Conservation (phyloP, 2,888 invertebrate species). For the Amblyjoppa proteus region DNA sequence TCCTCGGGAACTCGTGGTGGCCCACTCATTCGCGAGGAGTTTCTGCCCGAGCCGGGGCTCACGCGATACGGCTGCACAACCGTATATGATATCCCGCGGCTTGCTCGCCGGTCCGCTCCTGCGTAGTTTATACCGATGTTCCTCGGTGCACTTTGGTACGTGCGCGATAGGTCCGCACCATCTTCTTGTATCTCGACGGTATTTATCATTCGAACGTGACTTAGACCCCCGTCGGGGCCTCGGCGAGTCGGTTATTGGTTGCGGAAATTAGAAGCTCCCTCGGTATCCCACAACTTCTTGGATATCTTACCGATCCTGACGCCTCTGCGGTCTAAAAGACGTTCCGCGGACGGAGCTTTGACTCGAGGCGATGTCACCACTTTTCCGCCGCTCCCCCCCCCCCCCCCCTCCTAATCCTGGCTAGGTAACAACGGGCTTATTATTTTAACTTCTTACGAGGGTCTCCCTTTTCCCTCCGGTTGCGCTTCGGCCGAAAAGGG, state of each 20-base stretch:
- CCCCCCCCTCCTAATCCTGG: no score
- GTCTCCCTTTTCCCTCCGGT: not conserved
- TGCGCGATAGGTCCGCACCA: conserved; percentile 51
- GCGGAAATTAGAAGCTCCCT: conserved; percentile 47
- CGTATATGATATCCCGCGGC: not conserved
- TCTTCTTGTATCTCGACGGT: conserved; percentile 68
- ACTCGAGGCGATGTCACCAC: not conserved
- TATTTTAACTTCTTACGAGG: conserved; percentile 21
- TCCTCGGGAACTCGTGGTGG: conserved; percentile 37
- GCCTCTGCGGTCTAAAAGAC: not conserved
- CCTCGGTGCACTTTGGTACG: conserved; percentile 35
- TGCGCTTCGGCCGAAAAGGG: conserved; percentile 3
- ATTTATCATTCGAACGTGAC: conserved; percentile 79
- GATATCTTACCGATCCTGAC: not conserved
- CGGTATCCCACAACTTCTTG: conserved; percentile 38
- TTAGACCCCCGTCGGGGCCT: conserved; percentile 70
- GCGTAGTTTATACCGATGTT: conserved; percentile 6
- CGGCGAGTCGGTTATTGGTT: conserved; percentile 60
- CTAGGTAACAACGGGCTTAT: not conserved
- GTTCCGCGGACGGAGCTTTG: not conserved
- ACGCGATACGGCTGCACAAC: conserved; percentile 35
- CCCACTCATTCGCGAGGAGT: conserved; percentile 45
- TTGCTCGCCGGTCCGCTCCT: not conserved
- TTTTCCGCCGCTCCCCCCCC: no score
- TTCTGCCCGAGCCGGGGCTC: conserved; percentile 39